These are phyloP conservation scores for Cherax destructor DNA, from an alignment of 1,140 invertebrate species.

Conservation along the genomic window DNA sequence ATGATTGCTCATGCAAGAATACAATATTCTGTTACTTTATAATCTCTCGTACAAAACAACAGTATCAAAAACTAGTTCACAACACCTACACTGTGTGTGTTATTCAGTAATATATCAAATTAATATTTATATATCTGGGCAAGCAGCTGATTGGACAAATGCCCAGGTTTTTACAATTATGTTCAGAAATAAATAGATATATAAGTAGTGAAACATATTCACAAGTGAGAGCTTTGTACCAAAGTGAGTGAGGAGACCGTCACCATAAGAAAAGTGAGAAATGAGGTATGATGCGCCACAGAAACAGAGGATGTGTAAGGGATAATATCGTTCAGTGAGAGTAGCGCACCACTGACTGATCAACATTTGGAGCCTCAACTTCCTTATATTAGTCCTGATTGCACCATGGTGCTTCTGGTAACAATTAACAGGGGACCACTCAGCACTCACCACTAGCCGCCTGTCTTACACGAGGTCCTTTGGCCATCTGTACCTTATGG, in stretches of 20 bases:
- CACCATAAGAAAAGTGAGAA: slow-evolving; percentile 64
- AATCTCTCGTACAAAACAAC: slow-evolving; percentile 71
- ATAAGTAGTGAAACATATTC: slow-evolving; percentile 68
- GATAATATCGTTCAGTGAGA: slow-evolving; percentile 58
- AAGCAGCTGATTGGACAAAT: slow-evolving; percentile 59
- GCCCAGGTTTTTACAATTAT: slow-evolving; percentile 59
- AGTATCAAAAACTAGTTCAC: slow-evolving; percentile 70
- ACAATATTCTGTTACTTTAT: slow-evolving; percentile 62
- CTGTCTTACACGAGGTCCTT: slow-evolving; percentile 25
- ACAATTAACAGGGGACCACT: slow-evolving; percentile 53
- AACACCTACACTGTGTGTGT: slow-evolving; percentile 69
- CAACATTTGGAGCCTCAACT: slow-evolving; percentile 63
- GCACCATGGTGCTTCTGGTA: slow-evolving; percentile 68
- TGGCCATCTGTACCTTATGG: slow-evolving; percentile 44
- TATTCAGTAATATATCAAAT: slow-evolving; percentile 60
- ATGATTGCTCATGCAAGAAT: slow-evolving; percentile 65
- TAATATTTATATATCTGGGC: slow-evolving; percentile 62
- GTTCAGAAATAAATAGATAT: slow-evolving; percentile 69
- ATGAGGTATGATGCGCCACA: slow-evolving; percentile 62
- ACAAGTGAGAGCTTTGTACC: slow-evolving; percentile 70
- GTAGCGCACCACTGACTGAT: slow-evolving; percentile 60
- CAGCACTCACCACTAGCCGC: slow-evolving; percentile 46
- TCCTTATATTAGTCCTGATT: slow-evolving; percentile 61
- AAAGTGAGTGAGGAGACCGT: slow-evolving; percentile 68
- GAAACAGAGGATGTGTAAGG: slow-evolving; percentile 41